Evolutionary conservation across 2,888 invertebrate species (phyloP), one percentile per base, ranked within the genome.

Genomic region (Caenorhabditis panamensis): DNA sequence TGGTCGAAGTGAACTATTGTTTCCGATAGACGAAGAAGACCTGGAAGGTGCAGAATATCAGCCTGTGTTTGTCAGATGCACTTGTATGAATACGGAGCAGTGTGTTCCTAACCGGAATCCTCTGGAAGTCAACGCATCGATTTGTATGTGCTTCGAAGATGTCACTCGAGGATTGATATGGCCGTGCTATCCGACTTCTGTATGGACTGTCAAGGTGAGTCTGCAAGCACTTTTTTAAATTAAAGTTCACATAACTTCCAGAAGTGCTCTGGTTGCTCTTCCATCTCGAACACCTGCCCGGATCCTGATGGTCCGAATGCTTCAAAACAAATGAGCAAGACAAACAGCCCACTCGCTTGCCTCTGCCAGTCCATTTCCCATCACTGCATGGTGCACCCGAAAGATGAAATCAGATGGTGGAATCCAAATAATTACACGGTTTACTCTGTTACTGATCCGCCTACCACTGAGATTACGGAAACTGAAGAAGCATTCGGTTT

Each of bases 131-230:
- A 89, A 90, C 64, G 84, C 89, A 0, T 84, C 88, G 9, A 86
- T 90, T 8, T 90, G 90, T 69, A 85, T 90, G 76, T 90, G 90
- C 61, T 91, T 88, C 59, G 90, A 91, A 68, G 90, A 91, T 71
- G 83, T 85, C 8, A 82, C 87, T 6, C 86, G 88, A n/a, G 90
- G 90, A 20, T 82, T 88, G 37, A 88, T 90, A 18, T 90, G 90
- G 90, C 90, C 90, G 8, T 90, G 90, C 59, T 90, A 90, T 76
- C 87, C 89, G 31, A 83, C 86, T 1, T 66, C 85, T 8, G 88
- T 81, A 5, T 90, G 90, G 90, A 86, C 80, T 61, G 88, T 87
- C 31, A 89, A 90, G 83, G 87, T 89, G 20, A 2, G 41, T n/a
- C n/a, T n/a, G n/a, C n/a, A n/a, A n/a, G n/a, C n/a, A n/a, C n/a